Evolutionary conservation across 1,140 invertebrate species (phyloP), one percentile per base, ranked within the genome.

Genomic region (Pygmarrhopalites habei): DNA sequence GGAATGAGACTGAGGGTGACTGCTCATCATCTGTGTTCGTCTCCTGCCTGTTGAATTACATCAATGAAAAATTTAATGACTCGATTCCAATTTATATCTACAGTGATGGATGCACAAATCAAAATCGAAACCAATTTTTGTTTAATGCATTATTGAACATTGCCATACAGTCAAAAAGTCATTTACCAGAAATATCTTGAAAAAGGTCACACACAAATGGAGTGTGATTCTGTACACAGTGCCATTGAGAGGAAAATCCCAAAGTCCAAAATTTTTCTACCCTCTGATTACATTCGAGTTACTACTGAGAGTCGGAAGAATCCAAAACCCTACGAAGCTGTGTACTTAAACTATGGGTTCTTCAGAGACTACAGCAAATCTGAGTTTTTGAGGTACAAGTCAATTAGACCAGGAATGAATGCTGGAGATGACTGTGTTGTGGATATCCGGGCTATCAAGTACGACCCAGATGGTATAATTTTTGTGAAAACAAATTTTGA

Each of bases 1-100:
- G 78, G 72, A 70, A 76, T 65, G 78, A 79, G 67, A 70, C 68
- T 5, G 69, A 75, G 51, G 70, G 71, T 28, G 74, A 74, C 64
- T 68, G 79, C 55, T 72, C 71, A 61, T 73, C 77, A 5, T 74
- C 73, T 19, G 72, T 71, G 23, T 79, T 79, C 64, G 74, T 73
- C 43, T 73, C 71, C 2, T 76, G 74, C 57, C 30, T 79, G 47
- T 59, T 73, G 41, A 68, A 76, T 46, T 73, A 74, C 67, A 35
- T 77, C 49, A 66, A 60, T 2, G 7, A 39, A 10, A 7, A 39
- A 39, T 39, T 39, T 39, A 7, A 39, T 10, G 35, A 39, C 17
- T 10, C 7, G 10, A 7, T 39, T 39, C 35, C 35, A 10, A 56
- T 68, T 41, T 68, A 72, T 17, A 65, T 71, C 26, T 73, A 60